Conservation (phyloP, 23 tunicate species). For the Styela plicata region DNA sequence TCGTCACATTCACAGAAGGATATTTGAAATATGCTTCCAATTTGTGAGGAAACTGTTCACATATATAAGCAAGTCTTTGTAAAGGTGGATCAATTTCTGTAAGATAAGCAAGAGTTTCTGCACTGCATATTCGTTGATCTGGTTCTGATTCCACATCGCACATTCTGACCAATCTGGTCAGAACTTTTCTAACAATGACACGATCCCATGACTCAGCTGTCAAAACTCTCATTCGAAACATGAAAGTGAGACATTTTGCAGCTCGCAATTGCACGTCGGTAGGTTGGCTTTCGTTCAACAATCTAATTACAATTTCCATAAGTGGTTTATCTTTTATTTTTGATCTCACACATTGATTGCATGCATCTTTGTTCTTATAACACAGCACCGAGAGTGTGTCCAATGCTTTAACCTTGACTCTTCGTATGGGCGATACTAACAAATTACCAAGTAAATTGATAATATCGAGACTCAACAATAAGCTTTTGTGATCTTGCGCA, state of each 20-base stretch:
- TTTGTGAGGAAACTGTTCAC: slow-evolving; percentile 80
- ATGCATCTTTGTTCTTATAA: slow-evolving; percentile 27
- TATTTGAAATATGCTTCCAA: slow-evolving; percentile 58
- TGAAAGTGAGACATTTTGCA: slow-evolving; percentile 60
- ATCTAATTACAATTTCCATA: slow-evolving; percentile 31
- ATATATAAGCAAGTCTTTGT: slow-evolving; percentile 66
- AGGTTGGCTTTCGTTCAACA: slow-evolving; percentile 54
- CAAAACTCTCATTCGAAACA: slow-evolving; percentile 50
- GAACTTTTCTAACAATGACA: slow-evolving; percentile 37
- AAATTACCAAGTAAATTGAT: slow-evolving; percentile 27
- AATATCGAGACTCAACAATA: slow-evolving; percentile 43
- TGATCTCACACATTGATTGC: slow-evolving; percentile 33
- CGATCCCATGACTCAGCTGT: slow-evolving; percentile 2
- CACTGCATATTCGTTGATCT: slow-evolving; percentile 63
- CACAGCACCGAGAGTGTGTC: slow-evolving; percentile 57
- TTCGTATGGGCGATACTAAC: slow-evolving; percentile 25
- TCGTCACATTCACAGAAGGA: slow-evolving; percentile 44
- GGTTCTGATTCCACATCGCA: slow-evolving; percentile 48
- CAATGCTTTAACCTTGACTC: slow-evolving; percentile 67
- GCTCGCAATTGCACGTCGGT: slow-evolving; percentile 45
- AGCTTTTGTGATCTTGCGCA: slow-evolving; percentile 46
- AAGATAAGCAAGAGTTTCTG: slow-evolving; percentile 63
- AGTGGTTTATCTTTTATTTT: slow-evolving; percentile 9
- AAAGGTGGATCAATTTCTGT: slow-evolving; percentile 64
- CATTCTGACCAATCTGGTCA: slow-evolving; percentile 85